Base-by-base conservation (phyloP, 2,113 vertebrate species). In the Cercocebus atys region DNA sequence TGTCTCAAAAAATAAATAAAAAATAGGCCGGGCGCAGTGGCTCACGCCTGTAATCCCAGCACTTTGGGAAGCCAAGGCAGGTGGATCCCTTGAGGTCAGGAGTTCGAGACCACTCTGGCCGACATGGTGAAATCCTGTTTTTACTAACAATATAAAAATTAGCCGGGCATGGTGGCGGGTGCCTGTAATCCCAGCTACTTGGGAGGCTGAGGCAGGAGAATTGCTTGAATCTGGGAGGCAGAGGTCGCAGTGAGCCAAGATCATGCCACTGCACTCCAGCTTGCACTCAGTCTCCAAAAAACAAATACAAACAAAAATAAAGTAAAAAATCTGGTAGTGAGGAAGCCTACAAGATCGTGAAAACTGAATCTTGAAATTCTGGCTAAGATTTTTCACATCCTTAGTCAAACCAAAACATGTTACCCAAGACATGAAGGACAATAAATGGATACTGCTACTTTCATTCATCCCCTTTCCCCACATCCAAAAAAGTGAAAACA, bases 361-460 rank as follows among this genome's bases (percentile, higher is more conserved):
- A 93, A 80, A 57, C 4, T 40, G 35, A 13, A 80, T 43, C 12
- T 43, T 55, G n/a, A 86, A 64, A 57, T 88, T 43, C 45, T 94
- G 27, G 10, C 43, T 81, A 93, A 72, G 59, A 70, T 50, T 66
- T 76, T 85, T 83, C 68, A 55, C 8, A 57, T 66, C 88, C 14
- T 50, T 75, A 85, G 47, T 90, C 76, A 61, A 83, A 68, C 22
- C 25, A 93, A 90, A 95, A 92, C 55, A 95, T 66, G 22, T 85
- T 70, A 64, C 5, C 17, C 57, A 43, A 43, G 91, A 78, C 10
- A 70, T 18, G 8, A 78, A 76, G 9, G 38, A 64, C 43, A 94
- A 22, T 17, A 35, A 61, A 79, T 2, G 13, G 43, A 32, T 55
- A 55, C 32, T 8, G 27, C 23, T 88, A 22, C 7, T 73, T 68